Base-by-base conservation (phyloP, 2,113 vertebrate species). In the Bungarus multicinctus region DNA sequence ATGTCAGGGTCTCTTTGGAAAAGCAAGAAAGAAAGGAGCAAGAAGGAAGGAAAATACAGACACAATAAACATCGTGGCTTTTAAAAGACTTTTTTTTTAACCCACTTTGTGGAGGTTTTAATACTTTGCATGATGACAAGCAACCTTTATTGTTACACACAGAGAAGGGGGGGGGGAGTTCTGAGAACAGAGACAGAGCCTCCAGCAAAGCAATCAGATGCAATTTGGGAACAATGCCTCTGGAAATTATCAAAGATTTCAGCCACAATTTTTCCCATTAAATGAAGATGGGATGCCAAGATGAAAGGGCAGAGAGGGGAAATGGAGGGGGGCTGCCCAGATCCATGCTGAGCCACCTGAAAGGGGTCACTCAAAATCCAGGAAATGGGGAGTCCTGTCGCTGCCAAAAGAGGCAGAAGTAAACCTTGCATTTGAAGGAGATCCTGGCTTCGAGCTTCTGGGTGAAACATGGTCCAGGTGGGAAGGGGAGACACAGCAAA, bases 71-170 rank as follows among this genome's bases (percentile, higher is more conserved):
- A 95, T 95, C 3, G n/a, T 58, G 81, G 8, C 12, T 90, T 89
- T 69, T 69, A 69, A 69, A 69, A 34, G 14, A 14, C 14, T 34
- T 94, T 91, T 90, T 69, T 69, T n/a, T 16, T 2, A 64, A 69
- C 1, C 64, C 89, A 18, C 95, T 92, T 64, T 4, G 30, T 94
- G 89, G 94, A 0, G 93, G 92, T 92, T 95, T 96, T 97, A 97
- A 95, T 93, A 87, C 95, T 96, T 96, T 95, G 94, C 90, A 74
- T 53, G 95, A 53, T 86, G 95, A 96, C 92, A 91, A 96, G 64
- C 94, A 93, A 91, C 89, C 93, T 93, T 95, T 94, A 23, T 53
- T 27, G 0, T 90, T 92, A 55, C 69, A n/a, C 92, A 91, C 93
- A 30, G 0, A 45, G 3, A 1, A 8, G 8, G 1, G 47, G 47